phyloP scores from a whole-genome alignment of 2,113 vertebrate species.

The Oryzias curvinotus region DNA sequence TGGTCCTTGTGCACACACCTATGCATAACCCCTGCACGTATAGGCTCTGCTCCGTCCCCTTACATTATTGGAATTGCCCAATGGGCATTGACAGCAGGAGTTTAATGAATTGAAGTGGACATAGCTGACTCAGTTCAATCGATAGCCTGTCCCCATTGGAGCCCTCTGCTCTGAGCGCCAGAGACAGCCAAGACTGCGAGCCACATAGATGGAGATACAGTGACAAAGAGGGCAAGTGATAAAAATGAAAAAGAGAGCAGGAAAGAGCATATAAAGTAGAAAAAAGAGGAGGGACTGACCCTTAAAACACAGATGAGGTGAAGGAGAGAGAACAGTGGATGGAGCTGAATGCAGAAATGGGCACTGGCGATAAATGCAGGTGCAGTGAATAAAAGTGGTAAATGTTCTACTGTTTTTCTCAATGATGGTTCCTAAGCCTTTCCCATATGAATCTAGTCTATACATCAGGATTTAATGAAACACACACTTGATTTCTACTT shows the following conservation, averaged over 20 bases:
- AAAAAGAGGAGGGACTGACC: constrained; percentile 37
- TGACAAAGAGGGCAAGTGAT: constrained; percentile 37
- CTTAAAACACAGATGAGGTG: constrained; percentile 38
- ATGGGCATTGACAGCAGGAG: constrained; percentile 72
- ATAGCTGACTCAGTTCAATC: constrained; percentile 79
- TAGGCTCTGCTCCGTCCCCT: constrained; percentile 38
- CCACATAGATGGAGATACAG: constrained; percentile 38
- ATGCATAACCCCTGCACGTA: constrained; percentile 44
- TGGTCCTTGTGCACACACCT: constrained; percentile 29
- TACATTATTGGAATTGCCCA: constrained; percentile 79
- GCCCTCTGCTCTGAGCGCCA: constrained; percentile 46
- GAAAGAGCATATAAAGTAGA: constrained; percentile 41
- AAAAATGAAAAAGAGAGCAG: constrained; percentile 32
- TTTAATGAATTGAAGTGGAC: constrained; percentile 83
- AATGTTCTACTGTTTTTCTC: constrained; percentile 57
- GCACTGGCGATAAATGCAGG: not conserved
- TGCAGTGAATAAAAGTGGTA: constrained; percentile 61
- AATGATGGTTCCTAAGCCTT: constrained; percentile 46
- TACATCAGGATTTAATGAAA: constrained; percentile 23
- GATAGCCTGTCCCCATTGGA: constrained; percentile 66
- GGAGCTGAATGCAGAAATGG: constrained; percentile 48
- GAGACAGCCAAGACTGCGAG: constrained; percentile 34
- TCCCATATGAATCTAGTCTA: constrained; percentile 34
- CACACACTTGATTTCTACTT: constrained; percentile 19
- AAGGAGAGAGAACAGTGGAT: constrained; percentile 18